phyloP scores from a whole-genome alignment of 2,888 invertebrate genomes.

The Nowickia ferox region DNA sequence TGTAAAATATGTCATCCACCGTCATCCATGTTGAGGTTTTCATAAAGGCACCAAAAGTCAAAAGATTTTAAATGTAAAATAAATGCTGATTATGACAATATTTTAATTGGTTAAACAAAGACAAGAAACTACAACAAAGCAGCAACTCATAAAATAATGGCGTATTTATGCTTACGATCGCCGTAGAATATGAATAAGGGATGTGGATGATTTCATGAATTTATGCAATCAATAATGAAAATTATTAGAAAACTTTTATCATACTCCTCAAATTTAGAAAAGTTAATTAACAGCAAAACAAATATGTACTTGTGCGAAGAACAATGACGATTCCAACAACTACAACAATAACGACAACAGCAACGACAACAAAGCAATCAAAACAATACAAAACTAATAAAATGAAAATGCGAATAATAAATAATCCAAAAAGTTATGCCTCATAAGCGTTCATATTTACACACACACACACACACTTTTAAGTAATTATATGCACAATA shows the following conservation, averaged over 20 bases:
- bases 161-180: conserved; percentile 1
- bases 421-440: conserved; percentile 63
- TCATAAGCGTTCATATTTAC: not conserved
- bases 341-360: not conserved
- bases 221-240: conserved; percentile 58
- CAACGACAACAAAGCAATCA: not conserved
- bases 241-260: conserved; percentile 58
- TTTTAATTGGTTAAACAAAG: conserved; percentile 62
- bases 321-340: conserved; percentile 24
- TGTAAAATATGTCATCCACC: conserved; percentile 1
- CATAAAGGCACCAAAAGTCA: conserved; percentile 2
- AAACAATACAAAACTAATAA: conserved; percentile 60
- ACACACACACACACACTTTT: not conserved
- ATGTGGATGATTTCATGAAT: conserved; percentile 28
- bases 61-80: conserved; percentile 43
- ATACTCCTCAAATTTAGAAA: conserved; percentile 24
- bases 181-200: conserved; percentile 7
- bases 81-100: conserved; percentile 66
- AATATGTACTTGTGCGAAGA: conserved; percentile 10
- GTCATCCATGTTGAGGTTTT: not conserved
- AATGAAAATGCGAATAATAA: conserved; percentile 63
- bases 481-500: not conserved
- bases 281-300: conserved; percentile 52
- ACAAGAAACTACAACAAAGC: conserved; percentile 19
- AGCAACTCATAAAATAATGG: conserved; percentile 1